These are phyloP conservation scores for Stichodactyla helianthus DNA, from an alignment of 64 coral and sea anemone genomes.

Conservation along the genomic window DNA sequence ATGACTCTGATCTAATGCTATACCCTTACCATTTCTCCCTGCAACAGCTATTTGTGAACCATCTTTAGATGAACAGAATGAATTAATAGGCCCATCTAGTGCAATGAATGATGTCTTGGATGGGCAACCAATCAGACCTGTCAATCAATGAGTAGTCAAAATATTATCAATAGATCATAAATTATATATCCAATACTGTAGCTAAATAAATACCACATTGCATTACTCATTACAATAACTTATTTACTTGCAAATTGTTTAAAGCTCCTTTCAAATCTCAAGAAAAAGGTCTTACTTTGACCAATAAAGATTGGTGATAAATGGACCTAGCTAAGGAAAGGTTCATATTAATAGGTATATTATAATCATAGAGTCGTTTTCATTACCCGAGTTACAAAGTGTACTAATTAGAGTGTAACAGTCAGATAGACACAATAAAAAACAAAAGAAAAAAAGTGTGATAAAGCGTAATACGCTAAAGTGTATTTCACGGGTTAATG, in stretches of 20 bases:
- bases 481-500: no score
- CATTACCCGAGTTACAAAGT: no score
- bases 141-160: neutral
- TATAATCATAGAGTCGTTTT: no score
- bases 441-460: no score
- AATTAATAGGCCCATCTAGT: conserved; percentile 70
- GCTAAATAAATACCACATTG: no score
- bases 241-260: neutral
- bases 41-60: conserved; percentile 87
- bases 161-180: neutral
- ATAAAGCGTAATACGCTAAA: no score
- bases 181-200: no score
- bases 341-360: no score
- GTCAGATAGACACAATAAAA: no score
- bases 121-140: conserved; percentile 1
- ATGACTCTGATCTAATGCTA: neutral
- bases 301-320: no score
- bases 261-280: neutral
- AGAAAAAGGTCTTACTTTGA: neutral
- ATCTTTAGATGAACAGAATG: conserved; percentile 75
- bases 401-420: no score
- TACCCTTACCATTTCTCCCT: conserved; percentile 73
- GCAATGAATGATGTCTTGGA: conserved; percentile 46
- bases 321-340: no score
- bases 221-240: neutral